Conservation (phyloP, 1,140 invertebrate species). For the Matsumurasca onukii region DNA sequence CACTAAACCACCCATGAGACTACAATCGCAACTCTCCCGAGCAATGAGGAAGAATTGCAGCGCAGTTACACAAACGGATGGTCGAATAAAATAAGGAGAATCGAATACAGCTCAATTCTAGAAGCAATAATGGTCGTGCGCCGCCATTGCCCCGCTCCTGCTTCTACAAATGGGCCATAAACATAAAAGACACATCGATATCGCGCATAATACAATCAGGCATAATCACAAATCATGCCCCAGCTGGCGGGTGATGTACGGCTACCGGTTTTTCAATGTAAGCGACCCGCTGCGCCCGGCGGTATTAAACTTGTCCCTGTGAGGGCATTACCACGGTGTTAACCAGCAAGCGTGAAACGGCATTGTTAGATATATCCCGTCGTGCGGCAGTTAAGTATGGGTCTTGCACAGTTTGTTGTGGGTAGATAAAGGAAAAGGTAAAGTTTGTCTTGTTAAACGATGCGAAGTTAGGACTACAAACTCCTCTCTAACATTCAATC, state of each 20-base stretch:
- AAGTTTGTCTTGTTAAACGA: no score
- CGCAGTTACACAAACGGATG: constrained; percentile 1
- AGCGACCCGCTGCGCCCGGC: neutral
- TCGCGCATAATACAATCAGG: constrained; percentile 32
- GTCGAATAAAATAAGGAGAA: constrained; percentile 17
- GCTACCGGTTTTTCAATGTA: constrained; percentile 32
- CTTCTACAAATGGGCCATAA: constrained; percentile 11
- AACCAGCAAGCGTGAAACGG: constrained; percentile 31
- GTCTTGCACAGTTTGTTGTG: no score
- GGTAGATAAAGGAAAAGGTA: no score
- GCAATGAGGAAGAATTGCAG: neutral
- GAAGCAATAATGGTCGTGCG: constrained; percentile 20
- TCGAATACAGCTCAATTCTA: constrained; percentile 4
- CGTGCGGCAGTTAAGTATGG: neutral
- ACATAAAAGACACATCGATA: constrained; percentile 22
- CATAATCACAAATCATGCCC: constrained; percentile 34
- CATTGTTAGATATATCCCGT: constrained; percentile 27
- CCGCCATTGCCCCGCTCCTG: no score
- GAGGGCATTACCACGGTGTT: constrained; percentile 28
- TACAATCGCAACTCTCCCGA: no score
- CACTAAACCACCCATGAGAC: no score
- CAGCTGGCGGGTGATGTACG: constrained; percentile 18
- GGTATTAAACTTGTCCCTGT: constrained; percentile 30
- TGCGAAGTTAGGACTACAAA: no score
- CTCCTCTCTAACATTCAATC: no score